Evolutionary conservation across 2,888 invertebrate species (phyloP), one percentile per base, ranked within the genome.

Genomic region (Macaria notata): DNA sequence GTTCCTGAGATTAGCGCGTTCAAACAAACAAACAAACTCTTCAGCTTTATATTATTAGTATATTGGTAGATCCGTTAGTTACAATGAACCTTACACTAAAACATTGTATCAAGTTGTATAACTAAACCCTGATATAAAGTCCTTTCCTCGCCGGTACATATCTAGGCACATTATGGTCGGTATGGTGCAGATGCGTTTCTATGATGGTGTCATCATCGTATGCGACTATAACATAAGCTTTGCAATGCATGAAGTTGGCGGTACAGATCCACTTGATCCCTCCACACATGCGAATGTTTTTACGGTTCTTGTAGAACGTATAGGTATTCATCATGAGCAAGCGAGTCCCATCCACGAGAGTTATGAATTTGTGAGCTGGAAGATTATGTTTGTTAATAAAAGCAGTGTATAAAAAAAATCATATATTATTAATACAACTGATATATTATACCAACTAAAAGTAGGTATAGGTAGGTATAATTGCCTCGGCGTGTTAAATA

Each of bases 251-350:
- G 9, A 53, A 63, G 41, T 56, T 62, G 0, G 67, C 63, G 9
- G 69, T 68, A 44, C 70, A 72, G 3, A 61, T 44, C 68, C 68
- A 69, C 41, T 64, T 58, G 6, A 51, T 43, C 3, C 62, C 54
- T 8, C 46, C 50, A 19, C 45, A 31, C 9, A 53, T 52, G 33
- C 55, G 30, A 19, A 55, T 46, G 31, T 36, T 44, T 31, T 49
- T 57, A 31, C 47, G 47, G 9, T 45, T 49, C 51, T 61, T 69
- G 44, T 66, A 61, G 46, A 66, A 71, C 5, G 68, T 68, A 52
- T 66, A 72, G 7, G 63, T 65, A 9, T 64, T 45, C n/a, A 69
- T 43, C 59, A 66, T 58, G 3, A 72, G 60, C 5, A 71, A 51
- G 1, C 56, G 57, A 5, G 59, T 63, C 4, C 71, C 72, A 19